Evolutionary conservation across 2,113 vertebrate species (phyloP).

Genomic region (Anguilla rostrata): DNA sequence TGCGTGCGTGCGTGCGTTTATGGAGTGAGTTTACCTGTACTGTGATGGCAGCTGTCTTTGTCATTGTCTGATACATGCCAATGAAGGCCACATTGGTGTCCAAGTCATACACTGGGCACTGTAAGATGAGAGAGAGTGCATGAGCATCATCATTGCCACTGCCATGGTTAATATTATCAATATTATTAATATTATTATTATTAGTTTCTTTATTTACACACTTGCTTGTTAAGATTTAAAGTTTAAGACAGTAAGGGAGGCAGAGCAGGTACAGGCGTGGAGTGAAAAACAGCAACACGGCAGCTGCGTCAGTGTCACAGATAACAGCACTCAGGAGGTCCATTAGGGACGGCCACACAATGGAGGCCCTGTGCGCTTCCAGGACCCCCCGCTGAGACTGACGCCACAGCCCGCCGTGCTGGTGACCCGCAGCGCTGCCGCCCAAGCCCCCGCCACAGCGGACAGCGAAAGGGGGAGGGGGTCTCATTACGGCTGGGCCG

Average conservation of each 20-base stretch:
- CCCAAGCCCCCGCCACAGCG: too few species aligned
- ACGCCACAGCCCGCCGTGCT: too few species aligned
- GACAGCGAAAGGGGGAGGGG: too few species aligned
- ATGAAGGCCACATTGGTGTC: conserved; percentile 98
- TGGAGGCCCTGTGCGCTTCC: neutral
- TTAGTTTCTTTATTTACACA: too few species aligned
- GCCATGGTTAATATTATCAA: too few species aligned
- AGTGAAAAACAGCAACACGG: neutral
- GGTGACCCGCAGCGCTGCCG: neutral
- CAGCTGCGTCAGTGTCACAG: too few species aligned
- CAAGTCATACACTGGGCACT: conserved; percentile 95
- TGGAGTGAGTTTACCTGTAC: conserved; percentile 81
- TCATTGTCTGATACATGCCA: conserved; percentile 98
- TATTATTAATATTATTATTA: neutral
- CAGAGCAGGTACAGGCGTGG: neutral
- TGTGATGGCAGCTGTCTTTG: conserved; percentile 93
- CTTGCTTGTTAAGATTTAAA: too few species aligned
- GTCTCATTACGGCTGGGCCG: neutral
- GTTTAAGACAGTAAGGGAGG: neutral
- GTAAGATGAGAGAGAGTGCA: neutral
- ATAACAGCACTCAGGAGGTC: neutral
- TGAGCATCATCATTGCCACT: neutral
- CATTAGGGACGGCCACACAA: neutral
- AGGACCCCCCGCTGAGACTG: too few species aligned
- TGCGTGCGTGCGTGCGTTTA: neutral